A percentile compares a stretch with the other conserved stretches of the same genome.
phyloP scores from a whole-genome alignment of 2,797 vertebrate species.

The Phalanger gymnotis region DNA sequence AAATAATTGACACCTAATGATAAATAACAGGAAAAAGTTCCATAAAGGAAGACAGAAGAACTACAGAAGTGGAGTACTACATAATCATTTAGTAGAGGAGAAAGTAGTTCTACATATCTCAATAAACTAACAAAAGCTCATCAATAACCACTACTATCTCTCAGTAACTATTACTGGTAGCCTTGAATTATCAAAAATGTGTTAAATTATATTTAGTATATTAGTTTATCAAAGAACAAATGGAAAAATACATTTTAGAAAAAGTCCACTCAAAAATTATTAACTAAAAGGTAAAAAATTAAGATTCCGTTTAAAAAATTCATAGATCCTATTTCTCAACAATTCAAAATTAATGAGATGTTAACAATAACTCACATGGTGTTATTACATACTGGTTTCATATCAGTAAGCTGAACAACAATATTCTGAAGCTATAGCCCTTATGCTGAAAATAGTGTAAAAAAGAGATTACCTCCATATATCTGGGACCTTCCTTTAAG shows the following conservation, averaged over 20 bases:
- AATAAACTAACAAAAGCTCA: neutral
- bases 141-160: neutral
- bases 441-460: neutral
- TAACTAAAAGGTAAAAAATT: neutral
- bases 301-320: neutral
- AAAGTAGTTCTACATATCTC: neutral
- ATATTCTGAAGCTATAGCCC: neutral
- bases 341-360: neutral
- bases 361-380: neutral
- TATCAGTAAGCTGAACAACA: neutral
- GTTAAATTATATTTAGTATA: neutral
- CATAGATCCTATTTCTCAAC: neutral
- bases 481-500: neutral
- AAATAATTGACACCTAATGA: neutral
- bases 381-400: neutral
- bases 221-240: neutral
- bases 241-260: neutral
- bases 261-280: neutral
- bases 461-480: neutral
- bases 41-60: neutral
- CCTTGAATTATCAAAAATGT: neutral
- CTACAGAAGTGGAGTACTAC: neutral
- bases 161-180: neutral
- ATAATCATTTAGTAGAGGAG: neutral
- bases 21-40: neutral